Conservation (phyloP, 1,140 invertebrate species). For the Micrasema longulum region DNA sequence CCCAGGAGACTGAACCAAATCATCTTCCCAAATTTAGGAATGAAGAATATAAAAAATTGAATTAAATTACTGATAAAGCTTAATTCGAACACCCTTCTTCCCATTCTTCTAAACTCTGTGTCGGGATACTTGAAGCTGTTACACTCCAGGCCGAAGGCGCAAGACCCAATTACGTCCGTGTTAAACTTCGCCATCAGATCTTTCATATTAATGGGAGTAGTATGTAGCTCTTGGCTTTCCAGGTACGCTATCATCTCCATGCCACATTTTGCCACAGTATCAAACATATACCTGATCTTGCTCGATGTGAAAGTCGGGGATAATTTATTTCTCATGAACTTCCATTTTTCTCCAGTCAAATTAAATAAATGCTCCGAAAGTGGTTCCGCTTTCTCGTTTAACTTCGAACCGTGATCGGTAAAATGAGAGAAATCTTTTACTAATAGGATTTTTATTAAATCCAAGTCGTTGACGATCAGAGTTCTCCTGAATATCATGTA, state of each 20-base stretch:
- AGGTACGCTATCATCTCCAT: slow-evolving; percentile 58
- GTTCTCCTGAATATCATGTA: slow-evolving; percentile 63
- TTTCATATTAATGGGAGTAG: slow-evolving; percentile 25
- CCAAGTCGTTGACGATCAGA: slow-evolving; percentile 64
- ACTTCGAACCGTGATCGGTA: slow-evolving; percentile 67
- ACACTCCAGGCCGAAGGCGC: slow-evolving; percentile 73
- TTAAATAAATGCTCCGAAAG: slow-evolving; percentile 60
- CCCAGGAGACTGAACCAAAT: slow-evolving; percentile 23
- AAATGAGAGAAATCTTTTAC: slow-evolving; percentile 73
- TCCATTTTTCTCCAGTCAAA: slow-evolving; percentile 67
- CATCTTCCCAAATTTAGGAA: slow-evolving; percentile 29
- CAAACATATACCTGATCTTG: slow-evolving; percentile 72
- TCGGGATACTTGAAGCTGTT: slow-evolving; percentile 69
- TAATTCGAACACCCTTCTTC: slow-evolving; percentile 57
- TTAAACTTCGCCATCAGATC: slow-evolving; percentile 71
- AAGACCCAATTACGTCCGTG: slow-evolving; percentile 73
- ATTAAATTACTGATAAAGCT: slow-evolving; percentile 31
- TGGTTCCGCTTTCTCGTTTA: slow-evolving; percentile 60
- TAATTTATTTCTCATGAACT: slow-evolving; percentile 68
- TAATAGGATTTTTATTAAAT: slow-evolving; percentile 69
- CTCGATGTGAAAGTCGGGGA: slow-evolving; percentile 71
- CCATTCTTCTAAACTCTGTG: slow-evolving; percentile 66
- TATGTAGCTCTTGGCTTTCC: not conserved
- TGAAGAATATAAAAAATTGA: slow-evolving; percentile 42
- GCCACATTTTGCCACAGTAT: slow-evolving; percentile 61